Evolutionary conservation across 2,113 vertebrate species (phyloP).

Genomic region (Opisthocomus hoazin): DNA sequence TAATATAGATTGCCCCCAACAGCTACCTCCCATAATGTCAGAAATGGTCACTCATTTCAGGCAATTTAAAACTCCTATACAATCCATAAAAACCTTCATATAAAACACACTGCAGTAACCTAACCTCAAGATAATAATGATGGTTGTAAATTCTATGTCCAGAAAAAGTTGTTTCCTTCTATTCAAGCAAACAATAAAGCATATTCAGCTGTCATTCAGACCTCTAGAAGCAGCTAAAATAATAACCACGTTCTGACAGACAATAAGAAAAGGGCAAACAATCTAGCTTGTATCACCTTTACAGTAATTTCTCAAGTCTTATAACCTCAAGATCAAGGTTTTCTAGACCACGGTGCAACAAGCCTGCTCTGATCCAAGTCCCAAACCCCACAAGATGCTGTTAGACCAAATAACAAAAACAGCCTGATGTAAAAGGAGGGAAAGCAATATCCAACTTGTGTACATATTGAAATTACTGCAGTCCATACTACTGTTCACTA

Average conservation of each 20-base stretch:
- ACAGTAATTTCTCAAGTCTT: not conserved
- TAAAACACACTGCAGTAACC: conserved; percentile 5
- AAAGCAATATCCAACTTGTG: not conserved
- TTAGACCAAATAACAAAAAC: not conserved
- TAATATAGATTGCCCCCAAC: not conserved
- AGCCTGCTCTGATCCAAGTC: not conserved
- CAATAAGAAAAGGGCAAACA: not conserved
- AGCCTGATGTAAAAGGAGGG: not conserved
- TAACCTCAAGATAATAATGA: conserved; percentile 22
- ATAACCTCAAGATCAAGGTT: not conserved
- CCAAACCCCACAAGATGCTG: not conserved
- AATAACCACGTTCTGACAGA: not conserved
- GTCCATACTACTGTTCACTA: not conserved
- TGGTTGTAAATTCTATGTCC: not conserved
- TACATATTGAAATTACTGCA: not conserved
- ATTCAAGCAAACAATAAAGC: conserved; percentile 37
- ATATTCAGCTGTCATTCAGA: conserved; percentile 7
- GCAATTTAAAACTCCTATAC: conserved; percentile 22
- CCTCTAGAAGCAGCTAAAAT: not conserved
- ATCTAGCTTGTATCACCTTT: not conserved
- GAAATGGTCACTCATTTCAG: conserved; percentile 13
- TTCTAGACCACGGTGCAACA: not conserved
- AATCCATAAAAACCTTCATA: conserved; percentile 6
- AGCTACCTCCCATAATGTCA: conserved; percentile 2
- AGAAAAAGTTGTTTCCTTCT: conserved; percentile 40